Percentiles rank a stretch among this genome's conserved stretches.
Evolutionary conservation across 2,113 vertebrate species (phyloP).

Genomic region (Xiphophorus hellerii): DNA sequence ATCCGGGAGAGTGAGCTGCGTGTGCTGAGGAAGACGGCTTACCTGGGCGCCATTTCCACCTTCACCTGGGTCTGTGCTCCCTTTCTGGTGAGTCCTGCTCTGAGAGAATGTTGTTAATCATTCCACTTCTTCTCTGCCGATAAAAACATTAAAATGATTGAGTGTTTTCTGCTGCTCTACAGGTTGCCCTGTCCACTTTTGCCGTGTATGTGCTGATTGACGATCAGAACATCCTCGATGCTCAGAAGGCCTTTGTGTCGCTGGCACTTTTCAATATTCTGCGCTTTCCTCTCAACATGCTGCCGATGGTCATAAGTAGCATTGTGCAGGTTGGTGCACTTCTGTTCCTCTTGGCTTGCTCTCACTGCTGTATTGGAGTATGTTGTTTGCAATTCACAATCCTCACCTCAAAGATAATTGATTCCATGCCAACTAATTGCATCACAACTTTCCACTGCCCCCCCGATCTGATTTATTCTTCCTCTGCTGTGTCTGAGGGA

Average conservation of each 20-base stretch:
- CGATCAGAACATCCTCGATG: conserved; percentile 85
- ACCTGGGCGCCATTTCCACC: conserved; percentile 88
- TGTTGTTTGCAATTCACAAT: too few relatives aligned
- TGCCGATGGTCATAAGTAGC: conserved; percentile 97
- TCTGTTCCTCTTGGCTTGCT: not conserved
- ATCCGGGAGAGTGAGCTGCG: conserved; percentile 90
- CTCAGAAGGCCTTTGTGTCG: conserved; percentile 93
- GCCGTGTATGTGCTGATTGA: conserved; percentile 84
- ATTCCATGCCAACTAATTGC: too few relatives aligned
- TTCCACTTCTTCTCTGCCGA: not conserved
- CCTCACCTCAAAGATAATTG: too few relatives aligned
- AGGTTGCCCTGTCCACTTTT: conserved; percentile 85
- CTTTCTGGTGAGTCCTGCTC: conserved; percentile 89
- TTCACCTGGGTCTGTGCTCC: conserved; percentile 99
- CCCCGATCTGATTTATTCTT: too few relatives aligned
- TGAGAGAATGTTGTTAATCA: not conserved
- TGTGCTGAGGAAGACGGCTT: conserved; percentile 93
- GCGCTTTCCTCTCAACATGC: conserved; percentile 91
- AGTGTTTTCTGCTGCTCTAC: conserved; percentile 29
- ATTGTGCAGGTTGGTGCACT: conserved; percentile 86
- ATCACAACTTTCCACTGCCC: too few relatives aligned
- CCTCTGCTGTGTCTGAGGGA: too few relatives aligned
- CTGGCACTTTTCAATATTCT: conserved; percentile 96
- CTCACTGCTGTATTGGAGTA: too few relatives aligned
- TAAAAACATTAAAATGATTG: not conserved